Base-by-base conservation (phyloP, 2,888 invertebrate genomes). In the Meloe dianella region DNA sequence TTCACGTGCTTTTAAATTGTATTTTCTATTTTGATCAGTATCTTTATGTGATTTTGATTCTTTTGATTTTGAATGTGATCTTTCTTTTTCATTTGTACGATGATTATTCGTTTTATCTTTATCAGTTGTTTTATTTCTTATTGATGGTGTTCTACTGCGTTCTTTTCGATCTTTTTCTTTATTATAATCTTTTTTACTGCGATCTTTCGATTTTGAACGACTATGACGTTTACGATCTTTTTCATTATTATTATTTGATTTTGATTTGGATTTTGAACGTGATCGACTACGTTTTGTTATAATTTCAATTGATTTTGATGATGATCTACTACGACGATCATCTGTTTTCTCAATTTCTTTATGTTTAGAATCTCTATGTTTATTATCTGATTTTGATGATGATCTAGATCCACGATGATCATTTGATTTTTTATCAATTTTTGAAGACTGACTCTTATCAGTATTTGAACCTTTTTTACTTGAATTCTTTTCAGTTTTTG, bases 281-380 rank as follows among this genome's bases (percentile, higher is more conserved):
- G 60, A 61, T 17, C 57, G 35, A 12, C 54, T 66, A 54, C 38
- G 59, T 24, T 30, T 17, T 1, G 9, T 27, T 54, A 12, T 54
- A 2, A 60, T 35, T 60, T 64, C 58, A 27, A 56, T 56, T n/a
- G 66, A 63, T 59, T 63, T 66, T 0, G 66, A 66, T 12, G 59
- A 59, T 14, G 66, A 66, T 59, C 66, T 57, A 27, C 65, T 66
- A 27, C 66, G 66, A 22, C 47, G 35, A 41, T 65, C 54, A 24
- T 54, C 54, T 59, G 51, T 54, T 51, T 59, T 59, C 35, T 41
- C 47, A 57, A 17, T 32, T 30, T 63, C 47, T n/a, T 22, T 62
- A 22, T 61, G 51, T 27, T n/a, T 61, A 5, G 30, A 22, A 14
- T 47, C 51, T 30, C 22, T 60, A 35, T 24, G 14, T 32, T 62